Evolutionary conservation across 2,113 vertebrate genomes (phyloP), one percentile per base, ranked within the genome.

Genomic region (Himantopus leucocephalus): DNA sequence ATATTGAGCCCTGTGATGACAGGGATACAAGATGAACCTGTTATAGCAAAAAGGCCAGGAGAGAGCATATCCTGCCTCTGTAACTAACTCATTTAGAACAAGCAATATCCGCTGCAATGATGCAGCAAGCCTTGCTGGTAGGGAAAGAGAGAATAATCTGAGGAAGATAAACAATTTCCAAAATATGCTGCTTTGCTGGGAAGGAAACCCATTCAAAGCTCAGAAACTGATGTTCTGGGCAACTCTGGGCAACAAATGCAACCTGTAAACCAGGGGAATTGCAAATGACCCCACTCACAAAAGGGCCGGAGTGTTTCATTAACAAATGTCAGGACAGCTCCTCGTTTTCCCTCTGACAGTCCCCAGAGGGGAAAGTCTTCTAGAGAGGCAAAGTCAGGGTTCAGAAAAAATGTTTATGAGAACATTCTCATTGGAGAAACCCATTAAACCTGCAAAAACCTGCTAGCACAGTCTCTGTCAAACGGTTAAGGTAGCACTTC

Each of bases 221-320:
- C 62, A 83, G 74, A 19, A 34, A 74, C 32, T 14, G 14, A 43
- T 55, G 20, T 41, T 74, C 35, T 88, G 58, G 37, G 34, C 24
- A 63, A 77, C 41, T 71, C 73, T 43, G 59, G 55, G 32, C 24
- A 58, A 10, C 5, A 64, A 63, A 76, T 3, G 5, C 14, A 53
- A 24, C 34, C 92, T 71, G 47, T 24, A 10, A 29, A 76, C 0
- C 3, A 8, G 48, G 56, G 27, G 60, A 86, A 67, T 43, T 75
- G 71, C 85, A 75, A 30, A 15, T 26, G n/a, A 62, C 39, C 62
- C 34, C 24, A 14, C 16, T 27, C 20, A 4, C 56, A 3, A 5
- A 1, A 17, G 39, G 3, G 26, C 47, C 3, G 0, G 2, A 5
- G 56, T 0, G 12, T 35, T 75, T 27, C n/a, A 43, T 41, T 37